A percentile compares a stretch with the other conserved stretches of the same genome.
Evolutionary conservation across 2,797 vertebrate species (phyloP).

Genomic region (Gallirallus australis): DNA sequence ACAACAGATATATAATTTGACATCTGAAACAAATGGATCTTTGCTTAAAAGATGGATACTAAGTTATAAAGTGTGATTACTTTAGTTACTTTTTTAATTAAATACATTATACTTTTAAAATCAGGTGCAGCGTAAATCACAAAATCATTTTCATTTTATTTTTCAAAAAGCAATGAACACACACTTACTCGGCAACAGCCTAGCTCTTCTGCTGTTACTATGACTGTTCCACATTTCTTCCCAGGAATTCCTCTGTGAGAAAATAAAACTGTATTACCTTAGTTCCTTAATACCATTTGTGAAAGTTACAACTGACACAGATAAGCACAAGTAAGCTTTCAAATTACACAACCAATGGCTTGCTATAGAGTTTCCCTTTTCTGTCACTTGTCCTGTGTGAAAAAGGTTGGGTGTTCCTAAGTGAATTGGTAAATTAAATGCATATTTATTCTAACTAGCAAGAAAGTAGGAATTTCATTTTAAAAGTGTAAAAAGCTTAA

Average conservation of each 20-base stretch:
- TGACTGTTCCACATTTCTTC: slow-evolving; percentile 88
- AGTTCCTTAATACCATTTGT: not conserved
- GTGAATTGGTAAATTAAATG: not conserved
- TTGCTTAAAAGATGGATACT: not conserved
- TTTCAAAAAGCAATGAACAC: not conserved
- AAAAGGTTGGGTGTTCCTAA: not conserved
- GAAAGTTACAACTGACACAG: not conserved
- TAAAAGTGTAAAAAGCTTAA: not conserved
- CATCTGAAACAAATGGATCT: not conserved
- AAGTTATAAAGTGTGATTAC: not conserved
- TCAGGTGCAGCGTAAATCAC: not conserved
- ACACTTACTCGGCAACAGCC: slow-evolving; percentile 93
- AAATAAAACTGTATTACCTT: not conserved
- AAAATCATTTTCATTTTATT: not conserved
- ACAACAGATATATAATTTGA: not conserved
- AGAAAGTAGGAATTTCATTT: not conserved
- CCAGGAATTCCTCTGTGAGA: slow-evolving; percentile 83
- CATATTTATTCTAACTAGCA: not conserved
- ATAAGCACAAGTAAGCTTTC: not conserved
- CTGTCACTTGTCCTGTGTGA: not conserved
- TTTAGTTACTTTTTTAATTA: no score
- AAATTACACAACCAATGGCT: not conserved
- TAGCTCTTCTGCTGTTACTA: slow-evolving; percentile 93
- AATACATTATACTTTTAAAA: not conserved
- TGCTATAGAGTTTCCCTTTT: not conserved